phyloP scores from a whole-genome alignment of 2,888 invertebrate genomes.

The Meta bourneti region DNA sequence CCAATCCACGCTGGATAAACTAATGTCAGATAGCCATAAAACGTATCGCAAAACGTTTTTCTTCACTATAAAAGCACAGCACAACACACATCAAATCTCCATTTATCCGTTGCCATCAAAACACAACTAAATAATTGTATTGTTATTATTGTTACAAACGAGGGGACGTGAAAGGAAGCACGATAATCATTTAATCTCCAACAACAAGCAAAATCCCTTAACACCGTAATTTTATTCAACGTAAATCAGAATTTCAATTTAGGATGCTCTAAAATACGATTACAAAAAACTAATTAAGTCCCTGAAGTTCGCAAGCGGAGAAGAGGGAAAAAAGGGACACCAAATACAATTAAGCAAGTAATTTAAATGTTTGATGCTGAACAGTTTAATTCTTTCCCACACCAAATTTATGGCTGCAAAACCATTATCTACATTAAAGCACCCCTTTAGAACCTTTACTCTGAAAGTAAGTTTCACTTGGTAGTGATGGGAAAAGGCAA shows the following conservation, averaged over 20 bases:
- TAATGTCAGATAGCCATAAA: neutral
- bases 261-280: slow-evolving; percentile 5
- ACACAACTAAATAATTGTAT: neutral
- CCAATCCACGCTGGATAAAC: too few relatives aligned
- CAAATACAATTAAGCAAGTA: slow-evolving; percentile 36
- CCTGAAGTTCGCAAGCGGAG: neutral
- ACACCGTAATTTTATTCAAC: slow-evolving; percentile 7
- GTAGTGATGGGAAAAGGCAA: neutral
- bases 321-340: neutral
- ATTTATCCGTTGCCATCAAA: neutral
- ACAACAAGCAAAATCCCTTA: slow-evolving; percentile 3
- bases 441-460: neutral
- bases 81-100: neutral
- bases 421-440: neutral
- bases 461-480: neutral
- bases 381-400: slow-evolving; percentile 25
- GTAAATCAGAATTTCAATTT: slow-evolving; percentile 35
- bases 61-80: neutral
- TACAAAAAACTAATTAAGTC: slow-evolving; percentile 43
- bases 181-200: neutral
- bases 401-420: neutral
- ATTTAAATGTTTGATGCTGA: slow-evolving; percentile 35
- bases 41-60: neutral
- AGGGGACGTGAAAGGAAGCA: neutral
- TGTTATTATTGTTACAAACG: neutral